Evolutionary conservation across 2,797 vertebrate genomes (phyloP).

Genomic region (Microcaecilia unicolor): DNA sequence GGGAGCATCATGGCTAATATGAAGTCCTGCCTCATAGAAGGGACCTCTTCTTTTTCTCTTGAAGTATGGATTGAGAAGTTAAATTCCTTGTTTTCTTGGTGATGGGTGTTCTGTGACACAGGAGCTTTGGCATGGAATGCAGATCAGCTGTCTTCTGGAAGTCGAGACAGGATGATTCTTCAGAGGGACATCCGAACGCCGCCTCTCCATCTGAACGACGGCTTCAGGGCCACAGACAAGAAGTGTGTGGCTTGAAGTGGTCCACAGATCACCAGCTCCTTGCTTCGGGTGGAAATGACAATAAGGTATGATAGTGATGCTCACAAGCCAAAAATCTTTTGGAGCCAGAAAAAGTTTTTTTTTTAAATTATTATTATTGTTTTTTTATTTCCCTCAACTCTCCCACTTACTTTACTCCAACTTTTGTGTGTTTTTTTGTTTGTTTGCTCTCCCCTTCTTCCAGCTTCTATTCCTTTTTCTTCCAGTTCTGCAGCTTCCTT

Average conservation of each 20-base stretch:
- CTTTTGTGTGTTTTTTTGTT: too few species aligned
- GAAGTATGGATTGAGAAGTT: neutral
- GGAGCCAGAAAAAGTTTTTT: too few species aligned
- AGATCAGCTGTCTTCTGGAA: conserved; percentile 91
- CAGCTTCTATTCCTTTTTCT: too few species aligned
- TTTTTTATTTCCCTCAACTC: too few species aligned
- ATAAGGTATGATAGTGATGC: conserved; percentile 67
- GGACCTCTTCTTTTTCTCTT: neutral
- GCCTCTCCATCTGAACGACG: conserved; percentile 89
- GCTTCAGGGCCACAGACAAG: conserved; percentile 93
- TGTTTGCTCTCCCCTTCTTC: too few species aligned
- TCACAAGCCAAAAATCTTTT: too few species aligned
- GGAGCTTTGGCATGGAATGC: conserved; percentile 96
- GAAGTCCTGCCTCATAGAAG: neutral
- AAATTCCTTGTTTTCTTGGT: neutral
- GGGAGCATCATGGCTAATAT: too few species aligned
- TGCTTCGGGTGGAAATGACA: conserved; percentile 96
- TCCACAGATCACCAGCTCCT: conserved; percentile 96
- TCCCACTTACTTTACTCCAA: too few species aligned
- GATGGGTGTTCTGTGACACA: conserved; percentile 27
- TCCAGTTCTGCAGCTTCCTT: too few species aligned
- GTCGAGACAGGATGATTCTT: conserved; percentile 89
- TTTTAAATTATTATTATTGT: too few species aligned
- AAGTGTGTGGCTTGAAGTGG: conserved; percentile 97
- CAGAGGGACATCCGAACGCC: conserved; percentile 91